Evolutionary conservation across 2,888 invertebrate species (phyloP), one percentile per base, ranked within the genome.

Genomic region (Mimumesa dahlbomi): DNA sequence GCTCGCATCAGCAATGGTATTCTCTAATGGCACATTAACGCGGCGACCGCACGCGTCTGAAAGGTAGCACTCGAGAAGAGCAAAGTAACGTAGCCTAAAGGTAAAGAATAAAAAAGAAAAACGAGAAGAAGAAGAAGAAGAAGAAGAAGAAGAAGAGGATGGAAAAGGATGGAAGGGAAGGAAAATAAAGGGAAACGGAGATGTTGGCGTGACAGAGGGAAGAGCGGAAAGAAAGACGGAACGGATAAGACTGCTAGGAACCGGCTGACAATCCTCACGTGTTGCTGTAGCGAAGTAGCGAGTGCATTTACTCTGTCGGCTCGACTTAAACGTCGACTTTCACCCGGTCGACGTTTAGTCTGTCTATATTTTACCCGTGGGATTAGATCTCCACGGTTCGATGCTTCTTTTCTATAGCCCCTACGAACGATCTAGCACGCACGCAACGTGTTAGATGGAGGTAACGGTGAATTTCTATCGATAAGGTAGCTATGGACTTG

Each of bases 21-120:
- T 36, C 53, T 54, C 62, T 82, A 76, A 76, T 82, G 80, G 80
- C 46, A 65, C 68, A 74, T 77, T 76, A 76, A 82, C 77, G 73
- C 58, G 53, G 57, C 40, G 48, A 57, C 56, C 66, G 77, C 71
- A 43, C 70, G 69, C 61, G 62, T 73, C 65, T 75, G 49, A 75
- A 69, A 75, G 72, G 70, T 75, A n/a, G n/a, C n/a, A 73, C 70
- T 74, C 56, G 49, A 58, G 45, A 66, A 43, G 38, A 40, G 40
- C 45, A 16, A 54, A 49, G 43, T 19, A 43, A 36, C 13, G n/a
- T 1, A 7, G 25, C 2, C 6, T 18, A 53, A 19, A 49, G 57
- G 31, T 54, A 48, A 40, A 52, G 48, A 49, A 52, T 11, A 16
- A 38, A 58, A 22, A 22, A 43, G 52, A 42, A 62, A 19, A 22